Evolutionary conservation across 53 echinoderm and acorn worm genomes (phyloP).

Genomic region (Holothuria leucospilota): DNA sequence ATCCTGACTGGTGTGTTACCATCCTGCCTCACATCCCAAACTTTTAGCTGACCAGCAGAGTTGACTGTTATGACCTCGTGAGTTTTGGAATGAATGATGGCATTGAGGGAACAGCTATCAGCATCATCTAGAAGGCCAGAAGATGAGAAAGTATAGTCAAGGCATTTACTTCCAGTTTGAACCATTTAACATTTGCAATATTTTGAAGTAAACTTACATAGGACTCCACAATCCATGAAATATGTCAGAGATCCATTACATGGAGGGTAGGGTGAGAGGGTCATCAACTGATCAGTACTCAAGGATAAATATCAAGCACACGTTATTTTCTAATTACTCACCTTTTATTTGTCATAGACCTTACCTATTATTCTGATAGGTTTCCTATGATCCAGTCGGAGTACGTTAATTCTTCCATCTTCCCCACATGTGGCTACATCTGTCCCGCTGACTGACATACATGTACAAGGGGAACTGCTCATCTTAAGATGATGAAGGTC

Average conservation of each 20-base stretch:
- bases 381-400: constrained; percentile 79
- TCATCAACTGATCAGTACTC: too few species aligned
- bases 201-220: neutral
- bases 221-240: too few species aligned
- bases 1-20: constrained; percentile 77
- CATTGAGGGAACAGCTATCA: constrained; percentile 94
- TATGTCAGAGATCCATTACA: too few species aligned
- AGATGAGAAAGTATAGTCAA: neutral
- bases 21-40: constrained; percentile 93
- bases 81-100: constrained; percentile 82
- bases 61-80: constrained; percentile 95
- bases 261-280: too few species aligned
- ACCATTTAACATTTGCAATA: neutral
- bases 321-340: too few species aligned
- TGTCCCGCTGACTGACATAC: constrained; percentile 82
- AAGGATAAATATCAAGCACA: too few species aligned
- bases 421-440: constrained; percentile 90
- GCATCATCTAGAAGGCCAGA: constrained; percentile 70
- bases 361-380: constrained; percentile 94
- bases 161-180: neutral
- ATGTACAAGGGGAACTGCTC: constrained; percentile 81
- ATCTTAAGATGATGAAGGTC: constrained; percentile 70
- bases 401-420: constrained; percentile 88
- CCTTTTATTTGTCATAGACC: neutral
- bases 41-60: constrained; percentile 92